A percentile compares a stretch with the other conserved stretches of the same genome.
These are phyloP conservation scores for Prosapia bicincta DNA, from an alignment of 2,888 invertebrate genomes.

Conservation along the genomic window DNA sequence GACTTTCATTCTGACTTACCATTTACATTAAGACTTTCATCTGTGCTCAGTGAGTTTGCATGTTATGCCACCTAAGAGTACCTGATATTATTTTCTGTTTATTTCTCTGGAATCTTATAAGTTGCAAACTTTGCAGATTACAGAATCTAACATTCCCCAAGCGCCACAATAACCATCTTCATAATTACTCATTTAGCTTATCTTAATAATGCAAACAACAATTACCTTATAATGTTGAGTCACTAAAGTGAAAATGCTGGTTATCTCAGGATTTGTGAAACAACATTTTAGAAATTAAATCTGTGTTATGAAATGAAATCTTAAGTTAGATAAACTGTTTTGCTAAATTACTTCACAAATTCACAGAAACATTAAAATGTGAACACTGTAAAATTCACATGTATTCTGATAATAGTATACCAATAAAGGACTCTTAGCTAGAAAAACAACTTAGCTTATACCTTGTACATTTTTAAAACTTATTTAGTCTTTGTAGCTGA, in stretches of 20 bases:
- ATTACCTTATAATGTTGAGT: not conserved
- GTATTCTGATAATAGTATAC: too few species aligned
- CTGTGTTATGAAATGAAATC: too few species aligned
- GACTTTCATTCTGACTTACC: slow-evolving; percentile 4
- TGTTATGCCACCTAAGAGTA: not conserved
- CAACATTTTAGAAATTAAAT: not conserved
- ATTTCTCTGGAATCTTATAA: not conserved
- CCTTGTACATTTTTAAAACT: too few species aligned
- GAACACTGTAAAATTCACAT: too few species aligned
- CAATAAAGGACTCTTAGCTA: too few species aligned
- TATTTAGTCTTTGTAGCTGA: too few species aligned
- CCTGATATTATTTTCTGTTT: too few species aligned
- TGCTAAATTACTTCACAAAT: too few species aligned
- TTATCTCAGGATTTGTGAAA: not conserved
- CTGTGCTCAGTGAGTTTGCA: not conserved
- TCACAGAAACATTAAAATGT: too few species aligned
- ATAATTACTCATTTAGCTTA: slow-evolving; percentile 2
- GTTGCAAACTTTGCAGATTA: not conserved
- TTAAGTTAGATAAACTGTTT: too few species aligned
- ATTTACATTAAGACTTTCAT: not conserved
- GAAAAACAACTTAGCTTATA: too few species aligned
- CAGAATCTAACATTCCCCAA: not conserved
- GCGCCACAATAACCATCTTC: not conserved
- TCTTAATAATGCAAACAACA: not conserved
- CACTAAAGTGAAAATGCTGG: not conserved